Evolutionary conservation across 2,797 vertebrate species (phyloP).

Genomic region (Melopsittacus undulatus): DNA sequence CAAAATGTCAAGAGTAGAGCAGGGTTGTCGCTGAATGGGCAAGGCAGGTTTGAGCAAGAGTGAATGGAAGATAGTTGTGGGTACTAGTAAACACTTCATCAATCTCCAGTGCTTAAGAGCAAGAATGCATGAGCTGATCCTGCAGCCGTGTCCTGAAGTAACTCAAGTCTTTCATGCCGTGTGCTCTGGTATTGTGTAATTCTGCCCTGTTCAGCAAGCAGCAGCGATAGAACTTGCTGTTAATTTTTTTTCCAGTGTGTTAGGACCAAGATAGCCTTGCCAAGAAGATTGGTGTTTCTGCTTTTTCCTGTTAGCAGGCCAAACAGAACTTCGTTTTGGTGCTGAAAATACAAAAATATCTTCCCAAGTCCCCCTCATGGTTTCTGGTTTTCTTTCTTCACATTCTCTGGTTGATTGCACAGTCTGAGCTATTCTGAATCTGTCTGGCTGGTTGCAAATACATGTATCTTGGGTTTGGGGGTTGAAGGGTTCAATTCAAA

Average conservation of each 20-base stretch:
- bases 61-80: background rate
- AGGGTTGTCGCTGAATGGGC: rapidly evolving
- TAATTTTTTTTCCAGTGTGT: background rate
- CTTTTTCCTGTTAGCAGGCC: background rate
- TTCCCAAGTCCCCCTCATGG: background rate
- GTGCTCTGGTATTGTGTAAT: background rate
- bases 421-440: background rate
- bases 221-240: background rate
- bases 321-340: background rate
- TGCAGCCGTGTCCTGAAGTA: background rate
- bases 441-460: background rate
- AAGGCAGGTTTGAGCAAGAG: background rate
- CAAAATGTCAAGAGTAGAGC: background rate
- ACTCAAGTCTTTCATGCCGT: background rate
- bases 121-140: background rate
- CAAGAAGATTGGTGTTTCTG: background rate
- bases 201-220: constrained; percentile 5
- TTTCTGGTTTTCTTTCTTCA: background rate
- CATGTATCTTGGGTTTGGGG: background rate
- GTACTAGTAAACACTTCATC: background rate
- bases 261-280: background rate
- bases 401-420: background rate
- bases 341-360: background rate
- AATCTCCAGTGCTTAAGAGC: background rate
- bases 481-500: background rate